phyloP scores from a whole-genome alignment of 2,888 invertebrate species.

The Andrena marginata region DNA sequence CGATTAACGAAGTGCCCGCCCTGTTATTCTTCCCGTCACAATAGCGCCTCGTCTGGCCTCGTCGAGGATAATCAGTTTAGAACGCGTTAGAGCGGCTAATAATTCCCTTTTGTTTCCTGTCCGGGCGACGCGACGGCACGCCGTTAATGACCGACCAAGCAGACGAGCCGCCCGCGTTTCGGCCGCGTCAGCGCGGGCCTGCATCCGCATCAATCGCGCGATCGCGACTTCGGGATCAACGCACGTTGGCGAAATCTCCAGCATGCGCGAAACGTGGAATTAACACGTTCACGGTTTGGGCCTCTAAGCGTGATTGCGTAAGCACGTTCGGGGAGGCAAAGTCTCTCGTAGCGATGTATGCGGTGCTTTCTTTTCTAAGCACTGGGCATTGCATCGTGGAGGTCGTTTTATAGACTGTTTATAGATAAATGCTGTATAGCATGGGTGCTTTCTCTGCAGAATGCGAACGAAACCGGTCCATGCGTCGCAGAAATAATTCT shows the following conservation, averaged over 20 bases:
- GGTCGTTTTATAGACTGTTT: no score
- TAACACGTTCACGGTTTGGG: conserved; percentile 7
- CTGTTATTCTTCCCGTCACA: conserved; percentile 76
- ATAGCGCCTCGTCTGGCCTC: conserved; percentile 70
- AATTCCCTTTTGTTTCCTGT: conserved; percentile 77
- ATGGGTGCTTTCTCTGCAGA: no score
- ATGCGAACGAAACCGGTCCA: no score
- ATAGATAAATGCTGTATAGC: no score
- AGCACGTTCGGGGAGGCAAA: neutral
- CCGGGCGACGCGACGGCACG: conserved; percentile 49
- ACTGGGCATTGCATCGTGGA: neutral
- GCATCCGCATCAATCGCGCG: conserved; percentile 27
- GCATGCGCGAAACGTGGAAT: neutral
- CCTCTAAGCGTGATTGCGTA: neutral
- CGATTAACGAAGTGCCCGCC: conserved; percentile 77
- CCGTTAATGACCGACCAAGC: conserved; percentile 63
- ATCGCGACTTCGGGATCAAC: conserved; percentile 31
- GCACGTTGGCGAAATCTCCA: conserved; percentile 45
- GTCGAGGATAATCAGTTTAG: conserved; percentile 74
- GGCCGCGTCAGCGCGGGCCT: conserved; percentile 39
- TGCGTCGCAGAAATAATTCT: no score
- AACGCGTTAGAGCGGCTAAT: conserved; percentile 78
- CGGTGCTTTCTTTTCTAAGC: neutral
- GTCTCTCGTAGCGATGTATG: neutral
- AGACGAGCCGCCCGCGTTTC: conserved; percentile 41